These are phyloP conservation scores for Cetoscarus ocellatus DNA, from an alignment of 2,797 vertebrate genomes.

Conservation along the genomic window DNA sequence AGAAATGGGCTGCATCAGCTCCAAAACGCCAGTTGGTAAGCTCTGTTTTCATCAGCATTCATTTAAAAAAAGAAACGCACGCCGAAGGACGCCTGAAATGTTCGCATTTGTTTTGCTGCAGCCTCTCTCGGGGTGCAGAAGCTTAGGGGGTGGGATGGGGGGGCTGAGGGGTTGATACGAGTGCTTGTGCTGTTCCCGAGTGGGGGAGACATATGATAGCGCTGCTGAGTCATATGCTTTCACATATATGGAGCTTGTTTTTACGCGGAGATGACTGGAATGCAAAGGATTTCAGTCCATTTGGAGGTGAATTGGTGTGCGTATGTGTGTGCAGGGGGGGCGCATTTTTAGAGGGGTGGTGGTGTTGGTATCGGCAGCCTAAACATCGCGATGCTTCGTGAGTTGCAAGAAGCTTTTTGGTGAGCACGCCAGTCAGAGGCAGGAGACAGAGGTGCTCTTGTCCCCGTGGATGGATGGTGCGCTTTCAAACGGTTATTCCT, in stretches of 20 bases:
- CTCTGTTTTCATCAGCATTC: slow-evolving; percentile 58
- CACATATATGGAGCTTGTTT: neutral
- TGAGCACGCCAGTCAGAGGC: slow-evolving; percentile 50
- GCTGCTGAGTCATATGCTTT: slow-evolving; percentile 58
- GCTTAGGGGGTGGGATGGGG: neutral
- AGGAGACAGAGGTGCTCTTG: slow-evolving; percentile 48
- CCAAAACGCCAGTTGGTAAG: slow-evolving; percentile 85
- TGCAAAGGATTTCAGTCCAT: neutral
- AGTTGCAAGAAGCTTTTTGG: slow-evolving; percentile 67
- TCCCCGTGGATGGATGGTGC: slow-evolving; percentile 49
- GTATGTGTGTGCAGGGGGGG: neutral
- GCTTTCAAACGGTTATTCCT: slow-evolving; percentile 15
- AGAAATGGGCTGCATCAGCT: slow-evolving; percentile 90
- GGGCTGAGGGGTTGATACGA: too few relatives aligned
- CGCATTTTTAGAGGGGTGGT: slow-evolving; percentile 1
- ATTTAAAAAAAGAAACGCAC: slow-evolving; percentile 37
- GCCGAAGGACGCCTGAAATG: slow-evolving; percentile 54
- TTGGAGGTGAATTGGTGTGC: slow-evolving; percentile 15
- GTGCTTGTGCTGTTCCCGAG: slow-evolving; percentile 44
- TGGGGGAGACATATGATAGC: slow-evolving; percentile 20
- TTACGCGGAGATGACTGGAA: neutral
- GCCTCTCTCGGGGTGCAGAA: slow-evolving; percentile 45
- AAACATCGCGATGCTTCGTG: slow-evolving; percentile 81
- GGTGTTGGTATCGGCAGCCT: slow-evolving; percentile 45
- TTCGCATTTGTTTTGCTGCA: slow-evolving; percentile 67